A percentile compares a stretch with the other conserved stretches of the same genome.
Evolutionary conservation across 2,113 vertebrate genomes (phyloP).

Genomic region (Upupa epops): DNA sequence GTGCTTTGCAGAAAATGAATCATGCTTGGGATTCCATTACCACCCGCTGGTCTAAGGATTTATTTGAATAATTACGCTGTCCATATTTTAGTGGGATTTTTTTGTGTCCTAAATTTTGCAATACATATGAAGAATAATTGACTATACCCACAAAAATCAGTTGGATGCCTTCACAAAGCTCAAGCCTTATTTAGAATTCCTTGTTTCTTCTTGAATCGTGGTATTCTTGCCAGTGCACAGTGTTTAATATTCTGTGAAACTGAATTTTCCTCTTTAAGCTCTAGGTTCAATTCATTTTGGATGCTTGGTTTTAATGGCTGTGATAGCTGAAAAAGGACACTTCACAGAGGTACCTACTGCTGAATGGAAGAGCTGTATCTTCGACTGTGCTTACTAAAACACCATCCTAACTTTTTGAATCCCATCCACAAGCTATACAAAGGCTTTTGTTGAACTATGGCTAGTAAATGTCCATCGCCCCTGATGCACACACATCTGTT

Average conservation of each 20-base stretch:
- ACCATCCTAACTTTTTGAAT: background rate
- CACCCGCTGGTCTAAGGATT: slow-evolving; percentile 39
- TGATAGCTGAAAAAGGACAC: background rate
- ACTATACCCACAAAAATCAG: slow-evolving; percentile 15
- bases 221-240: background rate
- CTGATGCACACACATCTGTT: background rate
- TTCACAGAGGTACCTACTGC: background rate
- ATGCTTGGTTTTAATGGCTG: background rate
- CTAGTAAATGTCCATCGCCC: background rate
- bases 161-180: background rate
- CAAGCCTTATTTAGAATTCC: background rate
- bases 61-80: slow-evolving; percentile 47
- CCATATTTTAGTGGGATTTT: slow-evolving; percentile 20
- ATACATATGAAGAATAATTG: background rate
- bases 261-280: background rate
- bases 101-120: slow-evolving; percentile 4
- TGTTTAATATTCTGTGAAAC: background rate
- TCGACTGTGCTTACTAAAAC: background rate
- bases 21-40: background rate
- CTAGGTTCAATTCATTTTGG: background rate
- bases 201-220: background rate
- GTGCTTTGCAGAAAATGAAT: background rate
- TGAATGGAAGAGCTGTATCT: background rate
- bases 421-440: background rate
- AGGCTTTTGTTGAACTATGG: background rate